Conservation (phyloP, 92 coral and sea anemone species). For the Palythoa grandis region DNA sequence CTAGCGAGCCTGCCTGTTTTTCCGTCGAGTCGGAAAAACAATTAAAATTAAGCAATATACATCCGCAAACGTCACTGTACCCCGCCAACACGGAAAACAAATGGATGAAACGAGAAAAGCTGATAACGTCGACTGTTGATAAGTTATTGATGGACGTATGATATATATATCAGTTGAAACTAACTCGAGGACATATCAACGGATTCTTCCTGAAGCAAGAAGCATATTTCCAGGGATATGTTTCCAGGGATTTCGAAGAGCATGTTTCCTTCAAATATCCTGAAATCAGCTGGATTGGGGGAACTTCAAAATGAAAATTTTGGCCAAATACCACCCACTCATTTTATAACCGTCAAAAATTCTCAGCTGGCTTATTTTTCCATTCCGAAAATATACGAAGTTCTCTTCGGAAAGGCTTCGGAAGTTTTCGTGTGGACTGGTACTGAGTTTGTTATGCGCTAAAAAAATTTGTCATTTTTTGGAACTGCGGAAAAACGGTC, state of each 20-base stretch:
- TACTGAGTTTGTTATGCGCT: background rate
- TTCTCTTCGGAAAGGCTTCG: background rate
- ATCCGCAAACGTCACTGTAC: conserved; percentile 45
- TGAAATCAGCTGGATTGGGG: background rate
- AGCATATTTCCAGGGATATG: background rate
- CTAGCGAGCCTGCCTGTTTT: background rate
- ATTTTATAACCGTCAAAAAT: background rate
- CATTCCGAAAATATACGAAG: background rate
- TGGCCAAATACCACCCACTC: background rate
- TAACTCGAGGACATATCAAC: background rate
- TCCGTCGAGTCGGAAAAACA: background rate
- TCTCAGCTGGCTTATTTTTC: background rate
- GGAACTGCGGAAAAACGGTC: too few species aligned
- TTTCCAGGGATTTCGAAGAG: background rate
- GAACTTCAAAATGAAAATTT: too few species aligned
- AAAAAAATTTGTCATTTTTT: background rate
- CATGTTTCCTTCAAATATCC: background rate
- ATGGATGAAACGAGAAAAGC: conserved; percentile 10
- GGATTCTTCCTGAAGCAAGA: background rate
- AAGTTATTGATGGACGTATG: background rate
- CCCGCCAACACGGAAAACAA: conserved; percentile 28
- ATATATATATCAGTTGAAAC: background rate
- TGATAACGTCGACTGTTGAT: background rate
- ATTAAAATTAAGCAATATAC: conserved; percentile 17
- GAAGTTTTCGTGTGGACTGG: background rate